These are phyloP conservation scores for Lutraria rhynchaena DNA, from an alignment of 1,140 invertebrate species.

Conservation along the genomic window DNA sequence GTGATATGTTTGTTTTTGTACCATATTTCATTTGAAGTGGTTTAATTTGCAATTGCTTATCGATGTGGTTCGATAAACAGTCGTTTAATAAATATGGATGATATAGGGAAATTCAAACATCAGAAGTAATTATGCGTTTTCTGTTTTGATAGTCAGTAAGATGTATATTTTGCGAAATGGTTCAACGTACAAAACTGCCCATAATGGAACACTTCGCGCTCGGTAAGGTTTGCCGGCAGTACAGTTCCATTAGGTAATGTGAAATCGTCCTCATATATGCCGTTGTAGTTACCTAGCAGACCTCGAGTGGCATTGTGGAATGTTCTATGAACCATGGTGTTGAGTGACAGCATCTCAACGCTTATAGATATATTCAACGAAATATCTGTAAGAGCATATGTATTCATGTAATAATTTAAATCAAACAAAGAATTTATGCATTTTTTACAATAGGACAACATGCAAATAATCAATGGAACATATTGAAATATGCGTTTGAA, in stretches of 20 bases:
- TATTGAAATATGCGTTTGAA: slow-evolving; percentile 62
- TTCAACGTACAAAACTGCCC: slow-evolving; percentile 23
- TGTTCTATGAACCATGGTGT: not conserved
- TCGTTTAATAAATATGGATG: too few species aligned
- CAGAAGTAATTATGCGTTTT: too few species aligned
- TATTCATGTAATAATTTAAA: slow-evolving; percentile 11
- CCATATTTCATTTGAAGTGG: too few species aligned
- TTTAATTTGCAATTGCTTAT: too few species aligned
- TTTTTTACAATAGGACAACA: not conserved
- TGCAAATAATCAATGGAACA: slow-evolving; percentile 55
- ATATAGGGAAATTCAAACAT: too few species aligned
- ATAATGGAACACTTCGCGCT: slow-evolving; percentile 34
- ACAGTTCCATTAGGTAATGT: slow-evolving; percentile 32
- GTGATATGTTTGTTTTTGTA: too few species aligned
- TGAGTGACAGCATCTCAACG: slow-evolving; percentile 17
- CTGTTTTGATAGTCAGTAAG: too few species aligned
- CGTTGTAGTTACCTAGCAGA: slow-evolving; percentile 46
- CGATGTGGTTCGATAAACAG: too few species aligned
- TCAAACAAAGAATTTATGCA: not conserved
- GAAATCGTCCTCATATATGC: slow-evolving; percentile 36
- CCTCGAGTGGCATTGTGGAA: slow-evolving; percentile 26
- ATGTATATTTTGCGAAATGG: too few species aligned
- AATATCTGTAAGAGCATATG: slow-evolving; percentile 5
- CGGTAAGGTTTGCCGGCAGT: slow-evolving; percentile 18
- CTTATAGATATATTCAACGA: slow-evolving; percentile 30